These are phyloP conservation scores for Siniperca undulata DNA, from an alignment of 2,797 vertebrate species.

Conservation along the genomic window DNA sequence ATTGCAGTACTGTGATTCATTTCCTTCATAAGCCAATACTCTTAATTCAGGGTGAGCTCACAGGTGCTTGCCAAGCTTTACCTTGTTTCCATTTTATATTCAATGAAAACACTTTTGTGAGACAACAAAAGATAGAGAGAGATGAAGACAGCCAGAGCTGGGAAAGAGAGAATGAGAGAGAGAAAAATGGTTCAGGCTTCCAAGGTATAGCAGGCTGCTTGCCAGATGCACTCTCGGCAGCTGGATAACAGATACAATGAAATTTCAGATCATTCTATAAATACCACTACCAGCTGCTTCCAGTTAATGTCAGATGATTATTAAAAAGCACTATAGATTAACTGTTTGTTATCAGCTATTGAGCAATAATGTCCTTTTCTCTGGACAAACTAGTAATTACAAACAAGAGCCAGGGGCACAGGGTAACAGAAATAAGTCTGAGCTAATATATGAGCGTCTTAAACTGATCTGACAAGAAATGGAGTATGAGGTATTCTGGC, in stretches of 20 bases:
- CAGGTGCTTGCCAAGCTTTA: conserved; percentile 31
- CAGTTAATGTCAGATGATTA: conserved; percentile 86
- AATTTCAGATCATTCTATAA: conserved; percentile 90
- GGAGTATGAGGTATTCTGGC: conserved; percentile 58
- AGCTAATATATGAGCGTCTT: conserved; percentile 62
- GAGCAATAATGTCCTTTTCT: conserved; percentile 74
- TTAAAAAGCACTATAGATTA: conserved; percentile 79
- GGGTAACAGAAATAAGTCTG: conserved; percentile 32
- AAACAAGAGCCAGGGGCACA: conserved; percentile 31
- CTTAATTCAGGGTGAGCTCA: conserved; percentile 12
- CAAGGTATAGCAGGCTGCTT: conserved; percentile 77
- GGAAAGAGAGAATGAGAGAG: conserved; percentile 24
- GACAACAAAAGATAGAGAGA: conserved; percentile 38
- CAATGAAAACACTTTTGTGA: conserved; percentile 50
- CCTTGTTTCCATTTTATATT: conserved; percentile 51
- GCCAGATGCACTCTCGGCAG: conserved; percentile 87
- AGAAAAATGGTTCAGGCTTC: conserved; percentile 47
- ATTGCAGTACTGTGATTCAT: not conserved
- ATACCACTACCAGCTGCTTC: conserved; percentile 87
- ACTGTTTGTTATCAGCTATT: conserved; percentile 66
- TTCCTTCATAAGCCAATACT: not conserved
- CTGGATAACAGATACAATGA: conserved; percentile 87
- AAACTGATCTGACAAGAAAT: conserved; percentile 66
- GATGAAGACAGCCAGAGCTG: conserved; percentile 39
- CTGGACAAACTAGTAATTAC: conserved; percentile 40